phyloP scores from a whole-genome alignment of 1,140 invertebrate species.

The Goniozus legneri region DNA sequence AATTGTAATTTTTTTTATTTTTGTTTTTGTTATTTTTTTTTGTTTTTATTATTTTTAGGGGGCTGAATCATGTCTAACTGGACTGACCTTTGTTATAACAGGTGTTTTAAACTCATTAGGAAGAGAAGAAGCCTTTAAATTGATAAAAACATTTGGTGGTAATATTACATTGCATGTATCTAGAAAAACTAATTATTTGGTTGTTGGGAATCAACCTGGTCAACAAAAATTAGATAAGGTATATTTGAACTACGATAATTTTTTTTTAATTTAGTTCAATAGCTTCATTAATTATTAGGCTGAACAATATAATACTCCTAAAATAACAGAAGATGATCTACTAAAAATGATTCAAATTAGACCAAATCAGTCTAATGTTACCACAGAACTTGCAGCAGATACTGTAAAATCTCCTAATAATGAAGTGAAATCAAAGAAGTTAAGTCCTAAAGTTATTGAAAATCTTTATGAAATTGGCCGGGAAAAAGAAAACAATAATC shows the following conservation, averaged over 20 bases:
- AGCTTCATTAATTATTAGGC: slow-evolving; percentile 34
- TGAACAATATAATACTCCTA: slow-evolving; percentile 69
- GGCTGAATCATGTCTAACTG: slow-evolving; percentile 68
- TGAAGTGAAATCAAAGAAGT: slow-evolving; percentile 25
- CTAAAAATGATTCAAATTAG: slow-evolving; percentile 72
- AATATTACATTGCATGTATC: slow-evolving; percentile 72
- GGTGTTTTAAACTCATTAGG: slow-evolving; percentile 88
- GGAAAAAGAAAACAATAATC: neutral
- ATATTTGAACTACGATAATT: slow-evolving; percentile 6
- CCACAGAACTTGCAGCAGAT: slow-evolving; percentile 14
- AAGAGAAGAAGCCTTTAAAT: slow-evolving; percentile 69
- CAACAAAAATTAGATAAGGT: slow-evolving; percentile 76
- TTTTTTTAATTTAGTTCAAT: neutral
- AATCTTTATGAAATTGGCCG: neutral
- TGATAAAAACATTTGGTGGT: slow-evolving; percentile 80
- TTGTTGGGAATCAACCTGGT: slow-evolving; percentile 82
- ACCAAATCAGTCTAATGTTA: slow-evolving; percentile 43
- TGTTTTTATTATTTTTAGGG: slow-evolving; percentile 61
- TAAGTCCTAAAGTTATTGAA: slow-evolving; percentile 1
- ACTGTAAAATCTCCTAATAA: too few relatives aligned
- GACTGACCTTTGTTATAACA: slow-evolving; percentile 79
- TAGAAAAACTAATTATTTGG: slow-evolving; percentile 76
- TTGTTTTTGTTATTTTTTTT: too few relatives aligned
- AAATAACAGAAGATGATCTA: slow-evolving; percentile 83
- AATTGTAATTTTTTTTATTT: slow-evolving; percentile 9